Conservation (phyloP, 2,113 vertebrate genomes). For the Narcine bancroftii region DNA sequence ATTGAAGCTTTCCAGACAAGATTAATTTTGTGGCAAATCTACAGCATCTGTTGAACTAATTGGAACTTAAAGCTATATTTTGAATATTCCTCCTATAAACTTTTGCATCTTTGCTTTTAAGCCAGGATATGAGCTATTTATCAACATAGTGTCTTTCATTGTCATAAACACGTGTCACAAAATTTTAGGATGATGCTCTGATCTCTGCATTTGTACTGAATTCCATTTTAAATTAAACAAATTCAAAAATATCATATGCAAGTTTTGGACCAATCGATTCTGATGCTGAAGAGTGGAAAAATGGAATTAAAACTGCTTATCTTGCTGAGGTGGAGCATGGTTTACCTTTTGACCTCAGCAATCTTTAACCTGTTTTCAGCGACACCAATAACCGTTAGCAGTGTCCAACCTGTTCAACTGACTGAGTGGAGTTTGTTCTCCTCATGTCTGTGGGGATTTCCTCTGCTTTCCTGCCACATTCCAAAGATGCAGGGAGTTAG, state of each 20-base stretch:
- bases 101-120: not conserved
- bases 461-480: no score
- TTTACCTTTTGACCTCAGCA: not conserved
- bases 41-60: not conserved
- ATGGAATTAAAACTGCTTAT: not conserved
- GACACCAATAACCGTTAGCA: not conserved
- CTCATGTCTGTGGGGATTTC: no score
- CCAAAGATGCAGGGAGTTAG: no score
- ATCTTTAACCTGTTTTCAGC: not conserved
- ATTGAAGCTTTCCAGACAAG: not conserved
- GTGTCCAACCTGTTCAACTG: no score
- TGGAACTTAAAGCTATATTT: not conserved
- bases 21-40: not conserved
- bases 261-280: not conserved
- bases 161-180: no score
- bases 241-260: not conserved
- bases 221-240: not conserved
- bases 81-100: not conserved
- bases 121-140: not conserved
- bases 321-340: not conserved
- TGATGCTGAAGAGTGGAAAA: not conserved
- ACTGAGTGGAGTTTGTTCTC: no score
- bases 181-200: not conserved
- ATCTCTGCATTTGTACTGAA: slow-evolving; percentile 9
- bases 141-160: not conserved